Evolutionary conservation across 2,888 invertebrate genomes (phyloP), one percentile per base, ranked within the genome.

Genomic region (Lasioglossum vierecki): DNA sequence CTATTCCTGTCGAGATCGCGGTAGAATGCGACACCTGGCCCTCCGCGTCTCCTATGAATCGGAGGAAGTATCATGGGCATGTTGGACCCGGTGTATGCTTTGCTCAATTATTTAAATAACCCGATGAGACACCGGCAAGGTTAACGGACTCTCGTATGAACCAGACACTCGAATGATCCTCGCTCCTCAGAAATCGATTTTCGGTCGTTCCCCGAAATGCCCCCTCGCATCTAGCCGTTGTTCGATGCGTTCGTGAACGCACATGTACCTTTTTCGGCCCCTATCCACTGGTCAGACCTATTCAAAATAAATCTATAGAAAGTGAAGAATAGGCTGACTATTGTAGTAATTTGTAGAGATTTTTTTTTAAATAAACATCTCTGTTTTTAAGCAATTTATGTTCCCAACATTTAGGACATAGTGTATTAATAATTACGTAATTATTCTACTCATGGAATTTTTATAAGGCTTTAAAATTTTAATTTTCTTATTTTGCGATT

Each of bases 1-100:
- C 85, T 85, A 85, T 85, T 85, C 70, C 63, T 80, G 68, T 66
- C 74, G 76, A 44, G 84, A 84, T 84, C 79, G 72, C 79, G 30
- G 76, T 46, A 79, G 72, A 84, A 84, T 57, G 84, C 79, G 66
- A 78, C 84, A 84, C 84, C 84, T 84, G 84, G 84, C 71, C 75
- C 63, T 57, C 57, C 35, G 30, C 35, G 57, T 72, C 46, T 57
- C 44, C 63, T 63, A 44, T 53, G 63, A 75, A 78, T 70, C 60
- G 57, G 4, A 60, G n/a, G 35, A 53, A 60, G 63, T 73, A 82
- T 11, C 72, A 76, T 76, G 72, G 76, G 11, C 11, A 83, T 76
- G 76, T 83, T 18, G 72, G 35, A 60, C 30, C 6, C 46, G 57
- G 66, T 26, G 68, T 60, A 82, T 73, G 53, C 41, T 57, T 83